phyloP scores from a whole-genome alignment of 92 coral and sea anemone genomes.

The Zoanthus solanderi region DNA sequence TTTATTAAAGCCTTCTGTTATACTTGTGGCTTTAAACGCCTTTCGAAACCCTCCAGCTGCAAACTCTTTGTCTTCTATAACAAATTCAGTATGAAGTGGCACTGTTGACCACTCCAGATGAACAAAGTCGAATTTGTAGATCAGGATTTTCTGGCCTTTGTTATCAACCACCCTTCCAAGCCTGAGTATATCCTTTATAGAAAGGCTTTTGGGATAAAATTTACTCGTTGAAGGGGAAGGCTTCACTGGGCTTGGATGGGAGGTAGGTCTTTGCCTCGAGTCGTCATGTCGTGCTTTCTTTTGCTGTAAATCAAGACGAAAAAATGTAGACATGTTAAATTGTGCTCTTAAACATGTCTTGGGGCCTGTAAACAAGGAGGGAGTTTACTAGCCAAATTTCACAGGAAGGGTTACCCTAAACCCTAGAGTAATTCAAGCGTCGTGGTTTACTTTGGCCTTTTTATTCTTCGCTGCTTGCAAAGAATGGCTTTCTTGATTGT shows the following conservation, averaged over 20 bases:
- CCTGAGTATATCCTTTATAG: slow-evolving; percentile 55
- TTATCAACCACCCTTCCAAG: slow-evolving; percentile 59
- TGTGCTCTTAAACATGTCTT: no score
- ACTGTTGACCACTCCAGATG: slow-evolving; percentile 71
- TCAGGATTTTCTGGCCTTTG: slow-evolving; percentile 53
- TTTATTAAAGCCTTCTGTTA: slow-evolving; percentile 64
- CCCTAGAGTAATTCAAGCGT: no score
- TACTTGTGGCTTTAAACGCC: slow-evolving; percentile 74
- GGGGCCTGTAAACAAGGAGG: no score
- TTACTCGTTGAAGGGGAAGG: slow-evolving; percentile 49
- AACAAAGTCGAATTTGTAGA: slow-evolving; percentile 53
- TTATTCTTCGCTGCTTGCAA: no score
- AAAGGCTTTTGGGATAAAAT: slow-evolving; percentile 56
- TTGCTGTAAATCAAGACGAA: slow-evolving; percentile 32
- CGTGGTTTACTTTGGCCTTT: no score
- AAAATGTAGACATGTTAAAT: slow-evolving; percentile 18
- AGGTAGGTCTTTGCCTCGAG: slow-evolving; percentile 56
- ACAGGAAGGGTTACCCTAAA: no score
- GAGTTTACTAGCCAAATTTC: no score
- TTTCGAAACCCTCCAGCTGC: slow-evolving; percentile 75
- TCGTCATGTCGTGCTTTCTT: slow-evolving; percentile 53
- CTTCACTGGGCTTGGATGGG: slow-evolving; percentile 59
- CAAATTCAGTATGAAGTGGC: slow-evolving; percentile 64
- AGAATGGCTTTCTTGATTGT: no score
- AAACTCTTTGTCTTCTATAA: slow-evolving; percentile 52